Percentiles rank a stretch among this genome's conserved stretches.
Conservation (phyloP, 2,888 invertebrate genomes). For the Rhagonycha fulva region DNA sequence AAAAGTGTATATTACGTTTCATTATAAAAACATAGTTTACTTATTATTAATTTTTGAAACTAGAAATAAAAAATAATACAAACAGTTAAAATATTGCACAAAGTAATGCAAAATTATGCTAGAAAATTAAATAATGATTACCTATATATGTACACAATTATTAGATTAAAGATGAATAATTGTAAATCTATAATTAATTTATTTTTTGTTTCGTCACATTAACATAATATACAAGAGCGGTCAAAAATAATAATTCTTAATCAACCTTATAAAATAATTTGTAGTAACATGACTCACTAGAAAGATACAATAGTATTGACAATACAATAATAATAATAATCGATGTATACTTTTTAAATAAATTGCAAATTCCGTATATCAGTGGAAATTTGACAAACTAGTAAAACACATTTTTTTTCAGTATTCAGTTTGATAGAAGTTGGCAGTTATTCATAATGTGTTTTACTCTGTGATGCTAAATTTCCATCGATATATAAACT, state of each 20-base stretch:
- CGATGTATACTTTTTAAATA: not conserved
- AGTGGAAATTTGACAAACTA: not conserved
- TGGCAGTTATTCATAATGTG: not conserved
- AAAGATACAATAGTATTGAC: not conserved
- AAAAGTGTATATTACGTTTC: not conserved
- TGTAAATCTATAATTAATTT: not conserved
- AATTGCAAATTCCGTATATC: not conserved
- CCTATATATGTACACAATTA: slow-evolving; percentile 41
- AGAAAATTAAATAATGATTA: slow-evolving; percentile 10
- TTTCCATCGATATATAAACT: slow-evolving; percentile 26
- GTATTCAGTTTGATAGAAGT: not conserved
- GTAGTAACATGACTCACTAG: not conserved
- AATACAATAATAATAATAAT: not conserved
- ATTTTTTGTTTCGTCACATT: not conserved
- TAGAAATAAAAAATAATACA: not conserved
- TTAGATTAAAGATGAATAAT: not conserved
- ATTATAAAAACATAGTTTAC: not conserved
- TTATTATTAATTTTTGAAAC: slow-evolving; percentile 8
- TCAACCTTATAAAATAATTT: not conserved
- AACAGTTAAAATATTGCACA: slow-evolving; percentile 38
- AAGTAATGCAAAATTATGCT: slow-evolving; percentile 30
- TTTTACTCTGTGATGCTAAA: not conserved
- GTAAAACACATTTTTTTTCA: not conserved
- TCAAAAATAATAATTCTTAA: not conserved
- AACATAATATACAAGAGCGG: not conserved